Evolutionary conservation across 2,113 vertebrate genomes (phyloP), one percentile per base, ranked within the genome.

Genomic region (Okapia johnstoni): DNA sequence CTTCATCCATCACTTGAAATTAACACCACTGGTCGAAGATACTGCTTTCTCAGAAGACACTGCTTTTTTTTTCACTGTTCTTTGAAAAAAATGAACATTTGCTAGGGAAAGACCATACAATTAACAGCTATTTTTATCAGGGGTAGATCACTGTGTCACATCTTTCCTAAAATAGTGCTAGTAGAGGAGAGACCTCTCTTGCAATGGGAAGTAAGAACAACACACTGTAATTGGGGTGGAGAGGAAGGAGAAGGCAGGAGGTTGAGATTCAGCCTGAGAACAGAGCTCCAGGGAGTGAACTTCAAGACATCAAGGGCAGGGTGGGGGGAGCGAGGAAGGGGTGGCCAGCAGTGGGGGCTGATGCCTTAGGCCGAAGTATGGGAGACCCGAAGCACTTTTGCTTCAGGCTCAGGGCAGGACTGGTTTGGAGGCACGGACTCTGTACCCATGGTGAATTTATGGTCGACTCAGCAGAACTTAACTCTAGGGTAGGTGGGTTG

Each of bases 41-140:
- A 26, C 4, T 90, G 40, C 3, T 92, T 23, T 36, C 28, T 85
- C 48, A 57, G 60, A 63, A 70, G n/a, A 70, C 66, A 40, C 19
- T 40, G n/a, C 17, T 23, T 70, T 70, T 36, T 70, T 23, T 10
- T 0, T 4, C 66, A 73, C n/a, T 40, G 77, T 30, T 63, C n/a
- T 55, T 46, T 88, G 58, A 28, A 23, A 40, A 52, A 81, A 70
- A n/a, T 46, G 36, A 84, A 90, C 79, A 73, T 55, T 70, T 76
- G 28, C 28, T 80, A 36, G 5, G 4, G 28, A 80, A 84, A n/a
- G 57, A 36, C 15, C 36, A 52, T 23, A 21, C 9, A 46, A 50
- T 94, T 40, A 94, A 90, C 13, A 94, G 23, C 36, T 88, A 36
- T 54, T 85, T 73, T 90, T 80, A 84, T 33, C 17, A 46, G 25